phyloP scores from a whole-genome alignment of 2,797 vertebrate species.

The Morelia viridis region DNA sequence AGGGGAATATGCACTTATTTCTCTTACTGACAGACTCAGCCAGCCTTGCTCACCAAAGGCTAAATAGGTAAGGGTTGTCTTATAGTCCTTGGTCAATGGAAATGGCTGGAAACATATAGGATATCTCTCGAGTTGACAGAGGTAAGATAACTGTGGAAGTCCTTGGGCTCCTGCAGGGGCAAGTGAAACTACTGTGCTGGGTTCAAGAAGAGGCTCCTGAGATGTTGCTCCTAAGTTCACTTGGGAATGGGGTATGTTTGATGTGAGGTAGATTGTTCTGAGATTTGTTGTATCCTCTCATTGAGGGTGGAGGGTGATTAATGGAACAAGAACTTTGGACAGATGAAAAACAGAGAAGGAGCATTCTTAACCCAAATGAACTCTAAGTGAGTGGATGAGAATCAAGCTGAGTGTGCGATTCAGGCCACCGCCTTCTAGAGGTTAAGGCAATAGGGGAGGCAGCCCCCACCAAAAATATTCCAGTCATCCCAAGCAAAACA shows the following conservation, averaged over 20 bases:
- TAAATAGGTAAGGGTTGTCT: background rate
- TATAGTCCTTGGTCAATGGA: background rate
- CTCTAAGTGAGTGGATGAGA: background rate
- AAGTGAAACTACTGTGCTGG: no score
- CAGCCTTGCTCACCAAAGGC: background rate
- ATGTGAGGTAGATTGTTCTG: background rate
- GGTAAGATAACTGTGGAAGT: background rate
- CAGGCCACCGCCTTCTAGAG: background rate
- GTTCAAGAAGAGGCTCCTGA: no score
- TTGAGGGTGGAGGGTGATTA: background rate
- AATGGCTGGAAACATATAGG: background rate
- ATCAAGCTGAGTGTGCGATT: background rate
- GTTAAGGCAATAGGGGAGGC: background rate
- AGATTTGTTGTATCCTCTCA: background rate
- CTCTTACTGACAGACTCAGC: background rate
- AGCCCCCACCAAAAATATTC: slow-evolving; percentile 23
- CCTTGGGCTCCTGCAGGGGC: background rate
- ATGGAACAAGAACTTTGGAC: background rate
- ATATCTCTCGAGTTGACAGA: background rate
- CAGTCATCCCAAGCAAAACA: slow-evolving; percentile 30
- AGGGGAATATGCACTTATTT: background rate
- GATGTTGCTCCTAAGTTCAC: background rate
- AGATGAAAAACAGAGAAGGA: background rate
- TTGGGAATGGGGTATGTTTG: background rate
- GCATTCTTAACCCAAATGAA: background rate